These are phyloP conservation scores for Camelus bactrianus DNA, from an alignment of 2,113 vertebrate species.

Conservation along the genomic window DNA sequence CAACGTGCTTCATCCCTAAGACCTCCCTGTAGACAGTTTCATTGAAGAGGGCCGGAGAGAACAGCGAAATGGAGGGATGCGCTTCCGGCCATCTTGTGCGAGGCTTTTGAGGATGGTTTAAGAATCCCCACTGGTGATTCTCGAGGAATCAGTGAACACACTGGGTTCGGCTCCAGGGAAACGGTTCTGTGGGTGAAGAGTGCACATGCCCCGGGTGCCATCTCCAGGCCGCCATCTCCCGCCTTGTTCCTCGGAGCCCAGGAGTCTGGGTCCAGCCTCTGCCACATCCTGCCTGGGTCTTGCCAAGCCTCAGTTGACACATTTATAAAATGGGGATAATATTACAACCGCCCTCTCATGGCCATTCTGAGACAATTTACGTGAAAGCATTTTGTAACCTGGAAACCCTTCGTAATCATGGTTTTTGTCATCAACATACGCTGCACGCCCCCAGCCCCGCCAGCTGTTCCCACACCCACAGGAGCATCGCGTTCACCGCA, in stretches of 20 bases:
- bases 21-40: neutral
- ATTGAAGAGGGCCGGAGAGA: neutral
- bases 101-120: neutral
- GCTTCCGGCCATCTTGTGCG: fast-evolving
- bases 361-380: neutral
- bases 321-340: neutral
- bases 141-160: neutral
- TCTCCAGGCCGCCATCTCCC: neutral
- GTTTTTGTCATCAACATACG: neutral
- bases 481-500: neutral
- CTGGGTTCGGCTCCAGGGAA: neutral
- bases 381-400: neutral
- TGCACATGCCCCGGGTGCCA: fast-evolving
- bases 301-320: neutral
- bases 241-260: neutral
- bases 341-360: neutral
- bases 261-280: neutral
- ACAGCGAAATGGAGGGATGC: neutral
- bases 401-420: neutral
- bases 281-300: neutral
- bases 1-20: neutral
- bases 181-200: neutral
- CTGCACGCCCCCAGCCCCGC: too few relatives aligned
- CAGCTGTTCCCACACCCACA: neutral
- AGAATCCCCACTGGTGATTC: neutral